These are phyloP conservation scores for Lucinisca nassula DNA, from an alignment of 2,888 invertebrate species.

Conservation along the genomic window DNA sequence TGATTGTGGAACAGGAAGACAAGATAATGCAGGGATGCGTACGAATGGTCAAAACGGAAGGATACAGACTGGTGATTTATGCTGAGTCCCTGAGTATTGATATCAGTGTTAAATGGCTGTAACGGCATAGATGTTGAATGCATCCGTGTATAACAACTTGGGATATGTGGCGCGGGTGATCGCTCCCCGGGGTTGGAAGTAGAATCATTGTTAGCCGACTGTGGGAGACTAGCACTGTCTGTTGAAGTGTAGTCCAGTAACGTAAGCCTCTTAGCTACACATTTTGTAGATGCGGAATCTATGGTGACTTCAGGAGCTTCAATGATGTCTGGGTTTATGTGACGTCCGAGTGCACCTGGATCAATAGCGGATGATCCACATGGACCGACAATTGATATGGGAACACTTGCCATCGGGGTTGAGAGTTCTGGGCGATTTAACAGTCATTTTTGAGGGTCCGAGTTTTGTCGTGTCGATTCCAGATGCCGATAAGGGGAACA, in stretches of 20 bases:
- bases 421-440: no score
- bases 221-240: background rate
- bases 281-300: background rate
- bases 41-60: background rate
- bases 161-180: background rate
- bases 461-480: no score
- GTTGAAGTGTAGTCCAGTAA: background rate
- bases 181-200: no score
- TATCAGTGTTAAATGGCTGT: background rate
- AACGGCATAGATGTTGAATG: background rate
- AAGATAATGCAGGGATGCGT: background rate
- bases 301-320: background rate
- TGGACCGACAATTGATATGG: no score
- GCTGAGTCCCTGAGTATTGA: background rate
- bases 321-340: background rate
- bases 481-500: no score
- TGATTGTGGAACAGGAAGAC: background rate
- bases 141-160: background rate
- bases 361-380: no score
- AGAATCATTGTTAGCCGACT: background rate
- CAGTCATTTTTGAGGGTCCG: no score
- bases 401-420: no score
- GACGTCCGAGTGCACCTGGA: background rate
- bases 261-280: background rate
- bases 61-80: background rate